phyloP scores from a whole-genome alignment of 2,797 vertebrate genomes.

The Chlorospingus flavigularis region DNA sequence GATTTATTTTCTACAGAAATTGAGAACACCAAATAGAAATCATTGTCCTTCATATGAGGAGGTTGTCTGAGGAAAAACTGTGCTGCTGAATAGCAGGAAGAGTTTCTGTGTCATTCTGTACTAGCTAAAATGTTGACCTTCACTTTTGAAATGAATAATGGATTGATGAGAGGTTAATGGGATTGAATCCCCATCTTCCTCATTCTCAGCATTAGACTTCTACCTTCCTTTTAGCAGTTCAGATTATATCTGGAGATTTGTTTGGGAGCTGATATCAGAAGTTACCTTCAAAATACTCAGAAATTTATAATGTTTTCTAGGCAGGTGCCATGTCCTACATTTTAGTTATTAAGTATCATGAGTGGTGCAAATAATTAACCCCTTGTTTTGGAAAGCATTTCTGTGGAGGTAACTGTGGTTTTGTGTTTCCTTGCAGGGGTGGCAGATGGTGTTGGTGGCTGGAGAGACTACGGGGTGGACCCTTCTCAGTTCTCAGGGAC shows the following conservation, averaged over 20 bases:
- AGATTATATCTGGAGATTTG: neutral
- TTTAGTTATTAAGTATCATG: neutral
- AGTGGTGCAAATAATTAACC: neutral
- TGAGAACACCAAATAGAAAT: neutral
- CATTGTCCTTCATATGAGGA: neutral
- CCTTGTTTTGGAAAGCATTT: neutral
- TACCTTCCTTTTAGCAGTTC: neutral
- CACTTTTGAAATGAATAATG: neutral
- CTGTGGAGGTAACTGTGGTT: neutral
- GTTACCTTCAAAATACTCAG: neutral
- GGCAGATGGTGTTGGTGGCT: conserved; percentile 96
- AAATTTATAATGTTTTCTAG: neutral
- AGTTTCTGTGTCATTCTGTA: neutral
- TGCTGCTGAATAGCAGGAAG: neutral
- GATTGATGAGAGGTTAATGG: neutral
- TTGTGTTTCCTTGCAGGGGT: conserved; percentile 80
- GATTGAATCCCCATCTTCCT: neutral
- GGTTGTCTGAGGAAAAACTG: neutral
- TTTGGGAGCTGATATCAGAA: neutral
- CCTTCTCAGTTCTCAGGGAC: conserved; percentile 98
- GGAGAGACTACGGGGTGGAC: conserved; percentile 98
- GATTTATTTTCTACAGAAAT: neutral
- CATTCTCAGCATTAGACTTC: neutral
- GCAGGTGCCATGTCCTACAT: neutral
- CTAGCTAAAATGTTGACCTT: neutral